These are phyloP conservation scores for Trochalopteron elliotii DNA, from an alignment of 2,113 vertebrate genomes.

Conservation along the genomic window DNA sequence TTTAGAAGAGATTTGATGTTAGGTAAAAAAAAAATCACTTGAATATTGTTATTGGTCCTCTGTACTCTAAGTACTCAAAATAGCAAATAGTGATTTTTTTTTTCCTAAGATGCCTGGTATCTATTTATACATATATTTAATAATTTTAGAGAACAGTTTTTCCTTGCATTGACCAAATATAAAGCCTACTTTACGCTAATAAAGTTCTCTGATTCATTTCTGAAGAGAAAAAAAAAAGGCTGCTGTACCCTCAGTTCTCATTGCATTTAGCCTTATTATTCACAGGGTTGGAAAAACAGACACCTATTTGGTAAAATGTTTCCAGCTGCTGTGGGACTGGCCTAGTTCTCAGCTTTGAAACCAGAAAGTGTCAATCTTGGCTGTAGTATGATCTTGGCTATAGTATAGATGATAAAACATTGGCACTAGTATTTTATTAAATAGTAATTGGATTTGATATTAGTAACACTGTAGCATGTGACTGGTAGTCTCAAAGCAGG, in stretches of 20 bases:
- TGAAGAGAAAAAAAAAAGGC: background rate
- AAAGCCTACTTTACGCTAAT: conserved; percentile 52
- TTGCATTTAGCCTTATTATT: background rate
- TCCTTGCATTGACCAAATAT: conserved; percentile 85
- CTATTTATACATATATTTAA: conserved; percentile 75
- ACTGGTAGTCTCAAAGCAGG: background rate
- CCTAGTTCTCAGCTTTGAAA: conserved; percentile 11
- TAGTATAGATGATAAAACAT: background rate
- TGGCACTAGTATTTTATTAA: background rate
- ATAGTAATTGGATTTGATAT: background rate
- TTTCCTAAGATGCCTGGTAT: conserved; percentile 55
- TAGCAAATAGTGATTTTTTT: conserved; percentile 65
- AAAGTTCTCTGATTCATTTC: conserved; percentile 11
- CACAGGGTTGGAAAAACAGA: conserved; percentile 43
- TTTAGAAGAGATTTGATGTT: conserved; percentile 71
- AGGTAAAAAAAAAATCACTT: conserved; percentile 63
- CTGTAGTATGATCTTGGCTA: background rate
- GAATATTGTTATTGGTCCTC: conserved; percentile 65
- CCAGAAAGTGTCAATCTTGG: background rate
- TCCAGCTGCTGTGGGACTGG: conserved; percentile 23
- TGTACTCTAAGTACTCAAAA: conserved; percentile 86
- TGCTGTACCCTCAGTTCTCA: background rate
- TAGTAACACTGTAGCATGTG: background rate
- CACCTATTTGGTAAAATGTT: background rate
- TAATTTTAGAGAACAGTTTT: conserved; percentile 69